A percentile compares a stretch with the other conserved stretches of the same genome.
Evolutionary conservation across 2,797 vertebrate genomes (phyloP).

Genomic region (Pseudochaenichthys georgianus): DNA sequence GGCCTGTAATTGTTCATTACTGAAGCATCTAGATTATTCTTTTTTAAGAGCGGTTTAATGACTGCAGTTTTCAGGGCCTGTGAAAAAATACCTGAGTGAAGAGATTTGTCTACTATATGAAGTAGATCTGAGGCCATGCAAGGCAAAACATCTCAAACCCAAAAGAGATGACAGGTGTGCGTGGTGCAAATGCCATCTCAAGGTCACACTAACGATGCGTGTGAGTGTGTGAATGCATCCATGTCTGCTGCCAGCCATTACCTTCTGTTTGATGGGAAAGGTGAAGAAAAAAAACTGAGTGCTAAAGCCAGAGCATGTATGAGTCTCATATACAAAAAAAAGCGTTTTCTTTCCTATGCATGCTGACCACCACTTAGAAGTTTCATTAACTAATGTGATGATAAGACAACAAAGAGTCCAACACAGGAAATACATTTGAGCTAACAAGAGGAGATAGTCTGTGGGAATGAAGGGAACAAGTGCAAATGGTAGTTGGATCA

Average conservation of each 20-base stretch:
- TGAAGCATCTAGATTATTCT: too few species aligned
- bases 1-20: too few species aligned
- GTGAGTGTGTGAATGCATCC: conserved; percentile 20
- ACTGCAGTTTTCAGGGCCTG: too few species aligned
- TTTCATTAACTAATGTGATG: conserved; percentile 14
- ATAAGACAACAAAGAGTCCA: conserved; percentile 20
- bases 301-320: background rate
- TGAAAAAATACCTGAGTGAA: too few species aligned
- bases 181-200: conserved; percentile 57
- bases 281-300: conserved; percentile 26
- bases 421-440: background rate
- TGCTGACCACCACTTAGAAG: background rate
- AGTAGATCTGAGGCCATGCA: too few species aligned
- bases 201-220: conserved; percentile 65
- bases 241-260: conserved; percentile 38
- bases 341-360: conserved; percentile 1
- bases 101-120: too few species aligned
- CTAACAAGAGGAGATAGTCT: background rate
- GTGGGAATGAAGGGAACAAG: background rate
- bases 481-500: conserved; percentile 12
- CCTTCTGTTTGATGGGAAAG: conserved; percentile 43
- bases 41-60: too few species aligned
- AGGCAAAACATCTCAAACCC: background rate
- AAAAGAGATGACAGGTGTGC: conserved; percentile 46
- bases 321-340: background rate